A percentile compares a stretch with the other conserved stretches of the same genome.
Conservation (phyloP, 64 coral and sea anemone species). For the Cladopsammia gracilis region DNA sequence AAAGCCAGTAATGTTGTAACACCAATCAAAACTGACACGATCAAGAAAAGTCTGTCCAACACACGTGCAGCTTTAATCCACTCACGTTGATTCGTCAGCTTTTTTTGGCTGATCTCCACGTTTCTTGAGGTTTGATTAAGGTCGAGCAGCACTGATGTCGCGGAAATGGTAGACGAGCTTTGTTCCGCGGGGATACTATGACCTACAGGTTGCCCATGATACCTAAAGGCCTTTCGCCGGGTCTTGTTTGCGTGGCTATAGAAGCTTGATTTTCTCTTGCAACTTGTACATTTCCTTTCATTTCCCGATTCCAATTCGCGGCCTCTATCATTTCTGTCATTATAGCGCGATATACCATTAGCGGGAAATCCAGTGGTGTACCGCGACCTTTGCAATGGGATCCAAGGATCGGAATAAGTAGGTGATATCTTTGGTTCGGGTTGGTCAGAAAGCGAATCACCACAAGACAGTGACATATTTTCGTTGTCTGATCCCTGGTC, state of each 20-base stretch:
- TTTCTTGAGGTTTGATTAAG: background rate
- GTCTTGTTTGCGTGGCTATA: background rate
- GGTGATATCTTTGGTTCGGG: background rate
- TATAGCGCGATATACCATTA: background rate
- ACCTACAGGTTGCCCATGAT: background rate
- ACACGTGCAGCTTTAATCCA: constrained; percentile 92
- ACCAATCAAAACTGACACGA: constrained; percentile 79
- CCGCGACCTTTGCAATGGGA: constrained; percentile 6
- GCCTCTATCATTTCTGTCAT: background rate
- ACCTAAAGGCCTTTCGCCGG: background rate
- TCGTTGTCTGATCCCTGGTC: constrained; percentile 22
- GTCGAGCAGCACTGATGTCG: background rate
- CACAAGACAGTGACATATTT: background rate
- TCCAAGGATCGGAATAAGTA: constrained; percentile 39
- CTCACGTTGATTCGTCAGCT: constrained; percentile 74
- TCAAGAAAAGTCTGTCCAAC: constrained; percentile 87
- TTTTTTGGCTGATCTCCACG: constrained; percentile 38
- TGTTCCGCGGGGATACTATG: background rate
- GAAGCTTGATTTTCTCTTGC: background rate
- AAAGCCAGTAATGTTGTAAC: constrained; percentile 76
- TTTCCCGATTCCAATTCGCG: background rate
- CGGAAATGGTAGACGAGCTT: background rate
- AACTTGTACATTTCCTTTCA: background rate
- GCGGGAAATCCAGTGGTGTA: background rate
- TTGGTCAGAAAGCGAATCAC: background rate